Conservation (phyloP, 2,888 invertebrate genomes). For the Molanna angustata region DNA sequence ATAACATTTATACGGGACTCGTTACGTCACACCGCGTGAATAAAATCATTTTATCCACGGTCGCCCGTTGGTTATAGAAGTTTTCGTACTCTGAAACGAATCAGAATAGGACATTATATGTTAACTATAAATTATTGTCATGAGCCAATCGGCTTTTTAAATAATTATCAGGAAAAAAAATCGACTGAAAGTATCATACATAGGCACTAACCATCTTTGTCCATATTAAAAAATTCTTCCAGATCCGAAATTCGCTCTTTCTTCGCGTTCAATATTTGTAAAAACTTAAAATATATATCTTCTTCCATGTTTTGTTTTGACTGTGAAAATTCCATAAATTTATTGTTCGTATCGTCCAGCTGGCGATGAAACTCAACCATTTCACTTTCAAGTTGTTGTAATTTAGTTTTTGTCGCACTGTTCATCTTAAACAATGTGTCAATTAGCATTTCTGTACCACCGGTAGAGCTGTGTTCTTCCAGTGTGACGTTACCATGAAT, state of each 20-base stretch:
- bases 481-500: conserved; percentile 22
- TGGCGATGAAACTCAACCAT: conserved; percentile 10
- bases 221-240: conserved; percentile 21
- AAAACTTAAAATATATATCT: conserved; percentile 25
- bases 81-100: too few relatives aligned
- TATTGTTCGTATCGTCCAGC: conserved; percentile 6
- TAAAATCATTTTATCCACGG: too few relatives aligned
- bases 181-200: neutral
- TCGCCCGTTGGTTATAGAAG: too few relatives aligned
- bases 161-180: too few relatives aligned
- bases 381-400: conserved; percentile 23
- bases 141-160: too few relatives aligned
- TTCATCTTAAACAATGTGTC: conserved; percentile 20
- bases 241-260: conserved; percentile 18
- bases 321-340: conserved; percentile 15
- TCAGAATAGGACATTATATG: too few relatives aligned
- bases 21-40: too few relatives aligned
- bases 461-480: conserved; percentile 10
- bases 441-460: conserved; percentile 21
- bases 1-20: too few relatives aligned
- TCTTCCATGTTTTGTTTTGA: conserved; percentile 27
- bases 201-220: conserved; percentile 7
- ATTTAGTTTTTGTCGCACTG: conserved; percentile 9
- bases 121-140: too few relatives aligned
- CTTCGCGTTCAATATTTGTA: conserved; percentile 23